Base-by-base conservation (phyloP, 2,113 vertebrate genomes). In the Triplophysa siluroides region DNA sequence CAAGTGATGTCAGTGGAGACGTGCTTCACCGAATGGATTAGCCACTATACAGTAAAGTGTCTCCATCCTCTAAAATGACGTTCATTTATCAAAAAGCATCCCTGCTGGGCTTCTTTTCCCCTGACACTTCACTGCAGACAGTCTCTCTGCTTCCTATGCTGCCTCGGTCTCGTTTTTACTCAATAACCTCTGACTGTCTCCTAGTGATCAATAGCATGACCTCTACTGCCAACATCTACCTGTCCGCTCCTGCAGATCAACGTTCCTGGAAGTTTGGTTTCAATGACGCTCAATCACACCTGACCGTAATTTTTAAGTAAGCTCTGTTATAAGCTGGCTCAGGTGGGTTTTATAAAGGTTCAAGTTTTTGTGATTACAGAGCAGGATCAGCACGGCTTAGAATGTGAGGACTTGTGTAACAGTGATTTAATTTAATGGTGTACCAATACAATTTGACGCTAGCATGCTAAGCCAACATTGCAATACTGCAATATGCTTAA, bases 141-240 rank as follows among this genome's bases (percentile, higher is more conserved):
- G 33, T 16, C 9, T 61, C 41, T 75, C 56, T 47, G 72, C 41
- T 81, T 76, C 45, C 60, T 72, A 69, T 62, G 50, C 76, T 9
- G 26, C 80, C 43, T 67, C 72, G 1, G 26, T 63, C 78, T 71
- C 56, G n/a, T 67, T 76, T 33, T 29, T 16, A 11, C 21, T 47
- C 23, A 6, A n/a, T 74, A 21, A n/a, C 54, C 54, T 58, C n/a
- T 8, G 7, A 9, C 21, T 16, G 52, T 74, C 54, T 74, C n/a
- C 71, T 18, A 1, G 54, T 75, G 73, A 75, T 75, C 73, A 75
- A 75, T 75, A 75, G 45, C 73, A 63, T 47, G 73, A 45, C 73
- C 73, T 75, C 73, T 63, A 18, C 21, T n/a, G 58, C 73, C 38
- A 63, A 26, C 58, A 63, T 75, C 38, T 75, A 63, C 73, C 45